Conservation (phyloP, 2,113 vertebrate genomes). For the Alectura lathami region DNA sequence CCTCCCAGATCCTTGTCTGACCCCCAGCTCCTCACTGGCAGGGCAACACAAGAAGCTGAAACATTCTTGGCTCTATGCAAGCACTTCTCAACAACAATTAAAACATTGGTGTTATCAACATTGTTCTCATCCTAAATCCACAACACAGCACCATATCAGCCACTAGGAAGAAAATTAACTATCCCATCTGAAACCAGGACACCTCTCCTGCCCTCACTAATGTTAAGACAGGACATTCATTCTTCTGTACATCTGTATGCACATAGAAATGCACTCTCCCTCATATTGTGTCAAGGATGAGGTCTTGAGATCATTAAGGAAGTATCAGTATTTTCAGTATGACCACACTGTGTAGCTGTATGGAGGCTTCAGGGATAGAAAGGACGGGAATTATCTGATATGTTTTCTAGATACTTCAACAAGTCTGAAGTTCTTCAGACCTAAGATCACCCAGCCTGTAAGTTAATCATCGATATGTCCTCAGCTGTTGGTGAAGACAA, state of each 20-base stretch:
- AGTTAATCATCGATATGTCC: slow-evolving; percentile 31
- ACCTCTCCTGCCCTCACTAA: not conserved
- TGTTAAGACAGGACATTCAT: not conserved
- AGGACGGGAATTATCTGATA: not conserved
- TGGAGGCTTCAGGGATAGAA: not conserved
- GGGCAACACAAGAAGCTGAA: not conserved
- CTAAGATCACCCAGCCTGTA: not conserved
- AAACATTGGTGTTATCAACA: not conserved
- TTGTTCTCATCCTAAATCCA: not conserved
- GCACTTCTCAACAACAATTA: not conserved
- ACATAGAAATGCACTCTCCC: not conserved
- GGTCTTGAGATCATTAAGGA: not conserved
- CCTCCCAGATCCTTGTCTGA: not conserved
- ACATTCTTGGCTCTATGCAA: not conserved
- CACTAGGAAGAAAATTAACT: not conserved
- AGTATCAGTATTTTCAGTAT: not conserved
- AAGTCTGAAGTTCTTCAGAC: slow-evolving; percentile 17
- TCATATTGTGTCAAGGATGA: not conserved
- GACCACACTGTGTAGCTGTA: not conserved
- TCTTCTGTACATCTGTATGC: not conserved
- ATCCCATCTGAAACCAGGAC: not conserved
- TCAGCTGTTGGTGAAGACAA: slow-evolving; percentile 43
- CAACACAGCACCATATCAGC: not conserved
- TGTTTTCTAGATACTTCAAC: slow-evolving; percentile 14
- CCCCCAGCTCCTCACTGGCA: not conserved